These are phyloP conservation scores for Meles meles DNA, from an alignment of 2,113 vertebrate genomes.

Conservation along the genomic window DNA sequence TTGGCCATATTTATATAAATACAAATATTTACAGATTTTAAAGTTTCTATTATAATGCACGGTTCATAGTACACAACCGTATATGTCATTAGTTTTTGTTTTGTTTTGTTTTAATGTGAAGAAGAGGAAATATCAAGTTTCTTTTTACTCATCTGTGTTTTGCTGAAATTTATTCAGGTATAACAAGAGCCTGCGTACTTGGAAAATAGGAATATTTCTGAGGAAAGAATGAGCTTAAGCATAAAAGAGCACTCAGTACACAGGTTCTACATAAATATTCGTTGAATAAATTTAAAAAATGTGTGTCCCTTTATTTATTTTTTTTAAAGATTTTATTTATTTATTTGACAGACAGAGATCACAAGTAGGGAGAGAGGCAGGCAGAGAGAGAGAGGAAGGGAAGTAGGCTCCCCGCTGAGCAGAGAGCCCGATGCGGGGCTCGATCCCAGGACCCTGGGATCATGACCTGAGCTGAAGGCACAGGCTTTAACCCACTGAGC, in stretches of 20 bases:
- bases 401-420: too few relatives aligned
- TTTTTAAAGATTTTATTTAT: too few relatives aligned
- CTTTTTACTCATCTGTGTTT: background rate
- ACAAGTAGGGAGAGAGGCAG: too few relatives aligned
- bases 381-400: too few relatives aligned
- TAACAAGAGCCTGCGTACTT: background rate
- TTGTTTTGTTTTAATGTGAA: background rate
- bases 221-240: background rate
- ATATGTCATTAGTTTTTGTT: background rate
- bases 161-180: background rate
- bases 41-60: background rate
- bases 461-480: too few relatives aligned
- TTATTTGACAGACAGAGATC: too few relatives aligned
- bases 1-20: background rate
- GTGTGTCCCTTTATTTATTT: too few relatives aligned
- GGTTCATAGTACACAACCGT: background rate
- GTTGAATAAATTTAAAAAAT: background rate
- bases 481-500: too few relatives aligned
- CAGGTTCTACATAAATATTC: background rate
- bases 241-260: background rate
- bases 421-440: too few relatives aligned
- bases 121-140: background rate
- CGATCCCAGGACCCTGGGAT: too few relatives aligned
- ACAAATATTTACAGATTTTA: background rate
- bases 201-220: background rate